These are phyloP conservation scores for Zosterops lateralis DNA, from an alignment of 2,113 vertebrate genomes.

Conservation along the genomic window DNA sequence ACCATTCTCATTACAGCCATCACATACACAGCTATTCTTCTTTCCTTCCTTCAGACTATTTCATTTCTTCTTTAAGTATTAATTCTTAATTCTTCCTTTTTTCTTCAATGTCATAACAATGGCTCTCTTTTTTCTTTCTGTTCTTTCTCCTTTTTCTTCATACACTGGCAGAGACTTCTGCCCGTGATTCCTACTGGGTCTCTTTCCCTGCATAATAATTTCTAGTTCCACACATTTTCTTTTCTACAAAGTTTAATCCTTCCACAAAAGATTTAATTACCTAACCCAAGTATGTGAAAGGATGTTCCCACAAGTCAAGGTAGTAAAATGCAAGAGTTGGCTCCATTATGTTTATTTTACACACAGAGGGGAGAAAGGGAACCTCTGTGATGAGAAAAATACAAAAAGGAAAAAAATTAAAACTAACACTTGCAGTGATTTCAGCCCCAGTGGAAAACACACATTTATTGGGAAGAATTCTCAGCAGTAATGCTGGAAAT, in stretches of 20 bases:
- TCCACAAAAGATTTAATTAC: conserved; percentile 15
- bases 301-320: conserved; percentile 32
- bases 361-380: conserved; percentile 23
- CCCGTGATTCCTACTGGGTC: not conserved
- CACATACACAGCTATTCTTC: not conserved
- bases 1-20: not conserved
- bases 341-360: conserved; percentile 54
- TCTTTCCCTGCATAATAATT: not conserved
- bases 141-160: not conserved
- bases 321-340: conserved; percentile 53
- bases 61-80: not conserved
- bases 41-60: not conserved
- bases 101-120: not conserved
- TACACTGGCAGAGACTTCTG: not conserved
- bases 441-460: conserved; percentile 73
- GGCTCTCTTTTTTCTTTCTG: not conserved
- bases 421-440: conserved; percentile 67
- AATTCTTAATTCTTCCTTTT: not conserved
- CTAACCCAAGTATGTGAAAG: conserved; percentile 56
- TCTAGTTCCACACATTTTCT: not conserved
- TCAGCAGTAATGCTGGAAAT: conserved; percentile 74
- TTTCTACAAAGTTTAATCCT: not conserved
- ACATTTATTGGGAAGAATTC: conserved; percentile 79
- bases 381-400: conserved; percentile 50
- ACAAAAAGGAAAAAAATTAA: conserved; percentile 66